Base-by-base conservation (phyloP, 2,113 vertebrate species). In the Dolichallabes microphthalmus region DNA sequence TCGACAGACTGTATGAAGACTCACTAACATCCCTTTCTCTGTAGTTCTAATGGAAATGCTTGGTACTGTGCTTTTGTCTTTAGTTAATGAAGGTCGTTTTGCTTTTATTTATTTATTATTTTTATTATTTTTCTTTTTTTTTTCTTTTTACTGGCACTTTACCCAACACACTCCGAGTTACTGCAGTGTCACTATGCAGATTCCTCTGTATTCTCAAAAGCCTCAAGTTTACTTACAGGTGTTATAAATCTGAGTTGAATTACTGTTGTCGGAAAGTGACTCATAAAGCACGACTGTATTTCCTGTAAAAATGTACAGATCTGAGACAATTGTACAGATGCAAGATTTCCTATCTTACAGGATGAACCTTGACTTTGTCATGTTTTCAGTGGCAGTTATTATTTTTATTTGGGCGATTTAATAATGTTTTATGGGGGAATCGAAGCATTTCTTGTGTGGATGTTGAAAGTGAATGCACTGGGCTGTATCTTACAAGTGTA, bases 291-390 rank as follows among this genome's bases (percentile, higher is more conserved):
- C 39, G 39, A n/a, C 53, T 85, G 35, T 4, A 52, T 88, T 66
- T 79, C 57, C 50, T 79, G 74, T 88, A 84, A 85, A 86, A 84
- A 86, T 86, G 85, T 87, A 71, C 82, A 85, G 27, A 69, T 20
- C 63, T 86, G 30, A 82, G 53, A 79, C 22, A 73, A 82, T 68
- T 83, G 82, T 75, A 61, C 85, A 39, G 73, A 82, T 32, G 15
- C 68, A 52, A 69, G 78, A 85, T 74, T 88, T 86, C 52, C 66
- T 76, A 80, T 45, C 30, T 30, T 74, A 76, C 76, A 71, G 58
- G n/a, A 84, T 71, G 19, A 53, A 82, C 71, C 61, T 35, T 39
- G 79, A 50, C 58, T 53, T 84, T 60, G 82, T 88, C 75, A 77
- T 80, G 87, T 52, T 85, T 73, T 78, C 60, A 88, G 73, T 53